Conservation (phyloP, 2,888 invertebrate species). For the Lomographa bimaculata region DNA sequence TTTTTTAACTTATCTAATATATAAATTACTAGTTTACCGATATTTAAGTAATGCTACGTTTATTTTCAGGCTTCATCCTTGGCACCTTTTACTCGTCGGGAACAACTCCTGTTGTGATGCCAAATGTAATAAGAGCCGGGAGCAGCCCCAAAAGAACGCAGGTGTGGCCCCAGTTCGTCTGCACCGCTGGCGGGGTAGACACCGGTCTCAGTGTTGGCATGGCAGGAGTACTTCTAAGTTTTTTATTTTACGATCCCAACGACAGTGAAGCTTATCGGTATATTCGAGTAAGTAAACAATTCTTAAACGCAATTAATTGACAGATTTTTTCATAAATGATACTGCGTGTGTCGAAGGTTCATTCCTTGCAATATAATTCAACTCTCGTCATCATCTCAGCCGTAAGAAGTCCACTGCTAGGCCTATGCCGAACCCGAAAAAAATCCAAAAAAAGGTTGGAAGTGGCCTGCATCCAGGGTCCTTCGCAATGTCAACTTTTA, state of each 20-base stretch:
- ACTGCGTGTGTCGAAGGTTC: too few species aligned
- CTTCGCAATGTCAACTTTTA: too few species aligned
- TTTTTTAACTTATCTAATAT: too few species aligned
- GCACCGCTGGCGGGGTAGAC: slow-evolving; percentile 68
- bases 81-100: slow-evolving; percentile 71
- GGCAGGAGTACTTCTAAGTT: slow-evolving; percentile 64
- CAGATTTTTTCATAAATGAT: background rate
- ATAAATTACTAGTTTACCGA: too few species aligned
- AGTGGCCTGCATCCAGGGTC: too few species aligned
- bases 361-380: too few species aligned
- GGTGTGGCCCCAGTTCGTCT: slow-evolving; percentile 68
- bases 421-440: too few species aligned
- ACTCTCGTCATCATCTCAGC: too few species aligned
- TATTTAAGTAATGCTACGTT: too few species aligned
- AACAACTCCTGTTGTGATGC: slow-evolving; percentile 68
- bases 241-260: slow-evolving; percentile 50
- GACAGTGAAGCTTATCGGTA: slow-evolving; percentile 57
- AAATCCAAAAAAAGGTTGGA: too few species aligned
- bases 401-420: too few species aligned
- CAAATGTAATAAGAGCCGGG: slow-evolving; percentile 53
- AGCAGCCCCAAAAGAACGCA: slow-evolving; percentile 41
- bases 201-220: slow-evolving; percentile 71
- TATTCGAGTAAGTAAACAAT: slow-evolving; percentile 49
- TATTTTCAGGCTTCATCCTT: slow-evolving; percentile 33
- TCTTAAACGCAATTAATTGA: background rate